Evolutionary conservation across 2,113 vertebrate genomes (phyloP).

Genomic region (Microcebus ravelobensis): DNA sequence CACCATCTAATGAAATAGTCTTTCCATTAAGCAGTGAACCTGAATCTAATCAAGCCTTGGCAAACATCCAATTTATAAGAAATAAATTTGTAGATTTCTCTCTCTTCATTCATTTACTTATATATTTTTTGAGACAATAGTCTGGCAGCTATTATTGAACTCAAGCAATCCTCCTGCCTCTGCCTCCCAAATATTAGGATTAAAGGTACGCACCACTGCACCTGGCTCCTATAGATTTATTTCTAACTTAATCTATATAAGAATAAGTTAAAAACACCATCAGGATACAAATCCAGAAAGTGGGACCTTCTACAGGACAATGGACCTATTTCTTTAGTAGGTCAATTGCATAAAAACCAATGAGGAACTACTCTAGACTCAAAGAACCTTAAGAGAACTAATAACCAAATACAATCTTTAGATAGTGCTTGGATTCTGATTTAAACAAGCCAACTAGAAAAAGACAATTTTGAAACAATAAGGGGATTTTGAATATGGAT

Average conservation of each 20-base stretch:
- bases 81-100: background rate
- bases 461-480: background rate
- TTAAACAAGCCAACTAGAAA: background rate
- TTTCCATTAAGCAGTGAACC: background rate
- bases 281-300: background rate
- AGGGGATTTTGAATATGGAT: background rate
- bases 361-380: background rate
- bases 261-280: background rate
- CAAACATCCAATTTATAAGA: background rate
- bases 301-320: background rate
- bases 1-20: background rate
- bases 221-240: background rate
- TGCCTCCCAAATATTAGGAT: too few relatives aligned
- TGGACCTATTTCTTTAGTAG: background rate
- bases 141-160: too few relatives aligned
- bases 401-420: background rate
- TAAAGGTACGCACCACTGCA: too few relatives aligned
- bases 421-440: background rate
- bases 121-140: too few relatives aligned
- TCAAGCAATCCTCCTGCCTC: too few relatives aligned
- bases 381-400: background rate
- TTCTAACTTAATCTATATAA: background rate
- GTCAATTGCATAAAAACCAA: background rate
- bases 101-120: too few relatives aligned
- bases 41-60: background rate